Evolutionary conservation across 2,888 invertebrate genomes (phyloP), one percentile per base, ranked within the genome.

Genomic region (Trisateles emortualis): DNA sequence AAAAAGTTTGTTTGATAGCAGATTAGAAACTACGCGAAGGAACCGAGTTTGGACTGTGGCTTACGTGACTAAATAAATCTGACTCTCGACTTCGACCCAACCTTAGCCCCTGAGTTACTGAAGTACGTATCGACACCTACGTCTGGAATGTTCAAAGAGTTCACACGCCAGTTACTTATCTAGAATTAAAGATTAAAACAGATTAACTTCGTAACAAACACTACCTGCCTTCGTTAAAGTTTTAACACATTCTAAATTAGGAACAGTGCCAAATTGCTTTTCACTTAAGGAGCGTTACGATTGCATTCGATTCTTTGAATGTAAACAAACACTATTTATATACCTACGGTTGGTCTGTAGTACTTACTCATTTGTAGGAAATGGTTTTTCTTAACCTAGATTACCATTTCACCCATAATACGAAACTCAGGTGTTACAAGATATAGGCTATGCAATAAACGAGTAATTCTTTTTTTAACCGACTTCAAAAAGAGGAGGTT

Each of bases 1-100:
- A 87, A 88, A 82, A 86, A 87, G 84, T 86, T 83, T 83, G 81
- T 87, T 86, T 80, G 85, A 86, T 84, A 84, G 84, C 83, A 87
- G 86, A 88, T 88, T 87, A 87, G 86, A 81, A 86, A 86, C 80
- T 83, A 81, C 78, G 77, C 74, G 73, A 71, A 83, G 76, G 79
- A 71, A 65, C 57, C 61, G 68, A 81, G 80, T 81, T 80, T 74
- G 77, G 76, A 76, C 79, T 74, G 72, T 68, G 78, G 83, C 76
- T 79, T 86, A 88, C 88, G 88, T 87, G 87, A 87, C 84, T 81
- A 78, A 82, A 85, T 85, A 86, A 83, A 78, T 83, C 79, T 68
- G 71, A 72, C 65, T 73, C 68, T 60, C 68, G 59, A 71, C 74
- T 52, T 54, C 63, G 66, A 58, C 59, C 44, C 52, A 29, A 36